A percentile compares a stretch with the other conserved stretches of the same genome.
Conservation (phyloP, 2,113 vertebrate genomes). For the Clinocottus analis region DNA sequence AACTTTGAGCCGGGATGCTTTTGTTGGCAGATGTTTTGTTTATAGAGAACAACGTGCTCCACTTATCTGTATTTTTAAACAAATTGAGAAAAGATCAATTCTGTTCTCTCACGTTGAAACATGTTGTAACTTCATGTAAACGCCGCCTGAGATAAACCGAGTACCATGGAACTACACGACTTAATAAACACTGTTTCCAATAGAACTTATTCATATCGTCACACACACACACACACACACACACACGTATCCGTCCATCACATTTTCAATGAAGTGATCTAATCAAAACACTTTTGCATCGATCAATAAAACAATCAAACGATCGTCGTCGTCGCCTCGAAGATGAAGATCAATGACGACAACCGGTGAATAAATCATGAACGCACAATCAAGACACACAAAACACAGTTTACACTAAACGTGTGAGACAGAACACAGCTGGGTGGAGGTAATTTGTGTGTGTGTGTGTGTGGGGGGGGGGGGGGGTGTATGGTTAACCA, state of each 20-base stretch:
- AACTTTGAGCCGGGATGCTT: no score
- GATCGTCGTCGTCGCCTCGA: neutral
- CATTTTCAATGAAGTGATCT: no score
- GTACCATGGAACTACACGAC: no score
- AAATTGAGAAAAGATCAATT: no score
- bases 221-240: neutral
- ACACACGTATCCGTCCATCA: neutral
- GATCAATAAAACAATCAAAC: neutral
- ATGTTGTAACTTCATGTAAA: no score
- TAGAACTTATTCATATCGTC: neutral
- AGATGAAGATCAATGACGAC: neutral
- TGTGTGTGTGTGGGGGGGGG: slow-evolving; percentile 33
- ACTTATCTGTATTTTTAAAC: no score
- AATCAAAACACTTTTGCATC: neutral
- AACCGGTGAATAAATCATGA: neutral
- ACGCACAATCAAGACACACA: neutral
- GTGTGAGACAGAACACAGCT: slow-evolving; percentile 17
- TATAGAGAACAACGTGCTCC: no score
- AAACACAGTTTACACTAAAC: slow-evolving; percentile 1
- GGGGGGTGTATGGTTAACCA: slow-evolving; percentile 66
- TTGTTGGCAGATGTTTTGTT: no score
- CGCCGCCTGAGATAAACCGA: no score
- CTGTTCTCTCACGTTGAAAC: no score
- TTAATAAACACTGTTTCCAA: neutral
- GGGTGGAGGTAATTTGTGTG: slow-evolving; percentile 18